Evolutionary conservation across 2,113 vertebrate species (phyloP).

Genomic region (Phalacrocorax carbo): DNA sequence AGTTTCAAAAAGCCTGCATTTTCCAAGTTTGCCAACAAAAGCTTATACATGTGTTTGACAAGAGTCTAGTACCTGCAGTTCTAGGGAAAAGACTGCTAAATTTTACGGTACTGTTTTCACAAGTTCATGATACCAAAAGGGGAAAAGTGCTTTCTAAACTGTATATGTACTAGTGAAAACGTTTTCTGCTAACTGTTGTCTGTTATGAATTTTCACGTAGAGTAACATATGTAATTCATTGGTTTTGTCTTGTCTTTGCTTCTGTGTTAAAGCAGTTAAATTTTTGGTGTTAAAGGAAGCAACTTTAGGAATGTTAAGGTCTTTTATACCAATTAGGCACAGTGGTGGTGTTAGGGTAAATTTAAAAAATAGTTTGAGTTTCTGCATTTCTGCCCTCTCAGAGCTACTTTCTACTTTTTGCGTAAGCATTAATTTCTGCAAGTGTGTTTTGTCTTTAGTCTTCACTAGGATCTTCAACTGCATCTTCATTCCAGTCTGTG

Average conservation of each 20-base stretch:
- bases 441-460: slow-evolving; percentile 78
- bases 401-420: not conserved
- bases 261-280: not conserved
- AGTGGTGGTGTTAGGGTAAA: not conserved
- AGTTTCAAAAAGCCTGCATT: not conserved
- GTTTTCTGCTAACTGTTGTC: not conserved
- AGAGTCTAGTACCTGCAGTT: not conserved
- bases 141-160: not conserved
- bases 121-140: not conserved
- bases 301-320: not conserved
- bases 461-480: slow-evolving; percentile 83
- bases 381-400: not conserved
- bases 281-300: not conserved
- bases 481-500: slow-evolving; percentile 87
- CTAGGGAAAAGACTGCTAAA: not conserved
- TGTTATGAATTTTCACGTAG: not conserved
- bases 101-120: not conserved
- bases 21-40: not conserved
- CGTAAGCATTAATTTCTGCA: not conserved
- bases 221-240: not conserved
- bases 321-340: not conserved
- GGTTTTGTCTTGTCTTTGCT: not conserved
- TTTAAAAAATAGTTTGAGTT: not conserved
- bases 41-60: not conserved
- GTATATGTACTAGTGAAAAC: not conserved